Percentiles rank a stretch among this genome's conserved stretches.
Evolutionary conservation across 1,140 invertebrate species (phyloP).

Genomic region (Akabosia matsudoensis): DNA sequence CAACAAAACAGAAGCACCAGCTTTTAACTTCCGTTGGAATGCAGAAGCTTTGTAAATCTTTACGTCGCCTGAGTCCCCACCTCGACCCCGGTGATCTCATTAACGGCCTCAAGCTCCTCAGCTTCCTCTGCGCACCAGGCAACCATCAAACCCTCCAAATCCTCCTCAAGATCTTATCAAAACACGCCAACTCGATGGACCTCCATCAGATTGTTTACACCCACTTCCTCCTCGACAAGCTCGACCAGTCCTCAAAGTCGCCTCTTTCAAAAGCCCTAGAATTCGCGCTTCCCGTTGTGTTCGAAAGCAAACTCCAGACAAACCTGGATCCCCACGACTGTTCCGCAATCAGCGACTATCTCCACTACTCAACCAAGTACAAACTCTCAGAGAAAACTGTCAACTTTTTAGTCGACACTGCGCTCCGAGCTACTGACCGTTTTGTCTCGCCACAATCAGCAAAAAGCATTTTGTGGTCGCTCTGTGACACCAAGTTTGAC

Average conservation of each 20-base stretch:
- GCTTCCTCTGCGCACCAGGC: constrained; percentile 56
- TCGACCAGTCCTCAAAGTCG: constrained; percentile 48
- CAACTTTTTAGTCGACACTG: constrained; percentile 39
- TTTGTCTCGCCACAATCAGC: constrained; percentile 36
- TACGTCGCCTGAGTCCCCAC: constrained; percentile 56
- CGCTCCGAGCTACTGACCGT: constrained; percentile 26
- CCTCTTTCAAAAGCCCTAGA: constrained; percentile 60
- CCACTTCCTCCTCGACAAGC: constrained; percentile 57
- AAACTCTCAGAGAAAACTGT: constrained; percentile 54
- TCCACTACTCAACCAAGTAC: constrained; percentile 55
- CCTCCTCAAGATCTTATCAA: constrained; percentile 60
- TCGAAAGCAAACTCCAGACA: constrained; percentile 58
- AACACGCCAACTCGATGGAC: constrained; percentile 60
- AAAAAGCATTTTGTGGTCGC: constrained; percentile 40
- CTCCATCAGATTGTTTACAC: constrained; percentile 61
- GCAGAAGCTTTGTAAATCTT: constrained; percentile 52
- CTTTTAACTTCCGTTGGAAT: constrained; percentile 51
- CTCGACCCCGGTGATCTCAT: constrained; percentile 58
- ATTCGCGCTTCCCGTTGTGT: constrained; percentile 61
- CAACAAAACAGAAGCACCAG: constrained; percentile 24
- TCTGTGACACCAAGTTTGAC: constrained; percentile 22
- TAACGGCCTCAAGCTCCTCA: constrained; percentile 58
- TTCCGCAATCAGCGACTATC: constrained; percentile 54
- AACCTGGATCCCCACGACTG: constrained; percentile 56
- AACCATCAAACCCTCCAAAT: constrained; percentile 60